Conservation (phyloP, 2,113 vertebrate species). For the Athene cunicularia region DNA sequence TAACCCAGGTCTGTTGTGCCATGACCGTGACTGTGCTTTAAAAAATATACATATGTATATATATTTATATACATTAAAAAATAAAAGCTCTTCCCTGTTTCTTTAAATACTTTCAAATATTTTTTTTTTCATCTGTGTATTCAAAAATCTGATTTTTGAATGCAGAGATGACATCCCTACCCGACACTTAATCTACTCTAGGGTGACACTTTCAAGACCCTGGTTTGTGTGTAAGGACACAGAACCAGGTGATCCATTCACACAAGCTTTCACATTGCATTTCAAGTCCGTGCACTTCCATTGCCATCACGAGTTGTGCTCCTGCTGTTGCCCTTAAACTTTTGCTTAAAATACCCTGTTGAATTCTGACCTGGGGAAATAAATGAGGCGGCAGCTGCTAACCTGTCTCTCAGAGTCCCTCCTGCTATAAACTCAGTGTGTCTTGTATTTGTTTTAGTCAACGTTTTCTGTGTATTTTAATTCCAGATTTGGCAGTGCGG, state of each 20-base stretch:
- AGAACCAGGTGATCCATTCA: background rate
- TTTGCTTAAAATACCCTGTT: background rate
- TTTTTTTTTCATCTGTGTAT: no score
- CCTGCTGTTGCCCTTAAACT: background rate
- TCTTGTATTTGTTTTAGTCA: rapidly evolving
- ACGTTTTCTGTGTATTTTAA: rapidly evolving
- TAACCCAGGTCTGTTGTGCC: no score
- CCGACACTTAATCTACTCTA: rapidly evolving
- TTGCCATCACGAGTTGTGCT: no score
- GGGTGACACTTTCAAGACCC: rapidly evolving
- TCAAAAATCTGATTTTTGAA: no score
- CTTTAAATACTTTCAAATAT: background rate
- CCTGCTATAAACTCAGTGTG: rapidly evolving
- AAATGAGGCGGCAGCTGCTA: background rate
- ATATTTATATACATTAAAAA: background rate
- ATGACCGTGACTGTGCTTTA: background rate
- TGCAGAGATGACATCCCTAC: no score
- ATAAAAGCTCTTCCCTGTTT: background rate
- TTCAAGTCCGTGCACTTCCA: rapidly evolving
- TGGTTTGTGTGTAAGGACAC: background rate
- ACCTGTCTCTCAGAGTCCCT: background rate
- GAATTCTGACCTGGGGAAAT: background rate
- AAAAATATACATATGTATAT: background rate
- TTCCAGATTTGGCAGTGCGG: constrained; percentile 96
- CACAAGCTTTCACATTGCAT: background rate